Evolutionary conservation across 1,140 invertebrate species (phyloP), one percentile per base, ranked within the genome.

Genomic region (Drosophila sp.): DNA sequence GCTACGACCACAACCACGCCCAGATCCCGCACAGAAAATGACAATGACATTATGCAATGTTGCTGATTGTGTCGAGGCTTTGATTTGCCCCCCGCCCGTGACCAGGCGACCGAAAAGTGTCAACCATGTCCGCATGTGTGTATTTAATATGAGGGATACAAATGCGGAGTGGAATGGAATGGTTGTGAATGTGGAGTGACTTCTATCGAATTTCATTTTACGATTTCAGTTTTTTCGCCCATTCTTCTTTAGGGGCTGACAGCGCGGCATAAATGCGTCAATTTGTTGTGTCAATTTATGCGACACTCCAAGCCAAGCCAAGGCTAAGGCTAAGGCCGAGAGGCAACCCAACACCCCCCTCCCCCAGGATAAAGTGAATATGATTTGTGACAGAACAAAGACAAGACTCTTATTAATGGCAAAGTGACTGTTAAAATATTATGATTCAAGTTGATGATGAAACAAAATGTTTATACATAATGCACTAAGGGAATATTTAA

Each of bases 381-480:
- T 56, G 41, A 11, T 61, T 32, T 27, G 27, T 25, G 29, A 60
- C 30, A 35, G 29, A 47, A 72, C 23, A 77, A 33, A 63, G 44
- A 30, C 44, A 50, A 50, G 25, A 27, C 44, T 50, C 44, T 50
- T 78, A 79, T 79, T 79, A 73, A 78, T 78, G 70, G 54, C 77
- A 67, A 71, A 80, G 84, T 70, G 86, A 66, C 78, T 83, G 79
- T 89, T 87, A 77, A 87, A 87, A 87, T 82, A 80, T 87, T 87
- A 87, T 87, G 84, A 84, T 76, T 70, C 58, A 62, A 63, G 57
- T 25, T 25, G 23, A 25, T 29, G 38, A 41, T 33, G 17, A 33
- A 62, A 56, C 30, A 63, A 67, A 65, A 60, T 65, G 54, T 44
- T 58, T 72, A 38, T 47, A 69, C 41, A 71, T 54, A 66, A 63